A percentile compares a stretch with the other conserved stretches of the same genome.
Conservation (phyloP, 2,113 vertebrate species). For the Alectura lathami region DNA sequence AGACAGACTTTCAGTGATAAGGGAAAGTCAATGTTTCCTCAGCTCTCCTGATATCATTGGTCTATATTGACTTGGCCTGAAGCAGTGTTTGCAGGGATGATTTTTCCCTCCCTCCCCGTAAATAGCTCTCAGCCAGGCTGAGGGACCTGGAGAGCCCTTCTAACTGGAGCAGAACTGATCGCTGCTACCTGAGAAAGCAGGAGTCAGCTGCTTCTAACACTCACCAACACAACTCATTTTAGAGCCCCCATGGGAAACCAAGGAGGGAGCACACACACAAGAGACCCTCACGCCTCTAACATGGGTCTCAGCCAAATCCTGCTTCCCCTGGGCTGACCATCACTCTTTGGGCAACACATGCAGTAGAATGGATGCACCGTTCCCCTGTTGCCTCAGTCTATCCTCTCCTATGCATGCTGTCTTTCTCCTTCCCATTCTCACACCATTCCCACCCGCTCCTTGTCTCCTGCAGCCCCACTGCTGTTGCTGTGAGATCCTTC, state of each 20-base stretch:
- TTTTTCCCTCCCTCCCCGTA: neutral
- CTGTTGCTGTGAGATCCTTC: neutral
- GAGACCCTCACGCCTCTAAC: neutral
- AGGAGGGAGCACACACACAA: neutral
- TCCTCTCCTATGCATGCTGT: neutral
- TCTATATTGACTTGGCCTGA: neutral
- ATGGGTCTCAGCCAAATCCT: neutral
- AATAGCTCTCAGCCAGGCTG: neutral
- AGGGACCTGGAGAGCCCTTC: neutral
- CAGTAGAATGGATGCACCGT: neutral
- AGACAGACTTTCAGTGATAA: neutral
- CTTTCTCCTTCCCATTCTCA: neutral
- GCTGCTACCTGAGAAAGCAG: neutral
- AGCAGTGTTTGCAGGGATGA: neutral
- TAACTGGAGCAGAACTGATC: conserved; percentile 20
- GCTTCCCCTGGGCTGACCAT: neutral
- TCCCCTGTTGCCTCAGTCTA: neutral
- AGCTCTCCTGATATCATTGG: neutral
- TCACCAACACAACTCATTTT: neutral
- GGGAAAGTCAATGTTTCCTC: neutral
- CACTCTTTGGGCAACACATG: neutral
- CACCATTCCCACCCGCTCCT: neutral
- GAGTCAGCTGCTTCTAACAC: neutral
- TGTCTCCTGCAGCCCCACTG: neutral
- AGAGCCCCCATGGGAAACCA: neutral